Percentiles rank a stretch among this genome's conserved stretches.
Evolutionary conservation across 1,140 invertebrate genomes (phyloP).

Genomic region (Metopolophium dirhodum): DNA sequence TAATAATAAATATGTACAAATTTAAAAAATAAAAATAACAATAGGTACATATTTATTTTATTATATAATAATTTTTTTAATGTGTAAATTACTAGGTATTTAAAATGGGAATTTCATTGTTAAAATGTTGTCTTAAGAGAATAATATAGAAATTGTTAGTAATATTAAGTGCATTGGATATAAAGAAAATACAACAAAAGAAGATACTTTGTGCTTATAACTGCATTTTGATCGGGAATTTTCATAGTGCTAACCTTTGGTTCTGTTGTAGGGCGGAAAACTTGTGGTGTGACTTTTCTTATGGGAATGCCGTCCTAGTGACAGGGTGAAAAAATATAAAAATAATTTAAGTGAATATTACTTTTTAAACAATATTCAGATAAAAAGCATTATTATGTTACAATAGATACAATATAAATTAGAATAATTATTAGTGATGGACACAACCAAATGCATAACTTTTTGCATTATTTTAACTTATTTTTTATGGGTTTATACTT

Average conservation of each 20-base stretch:
- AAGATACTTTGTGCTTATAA: conserved; percentile 53
- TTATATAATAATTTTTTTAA: not conserved
- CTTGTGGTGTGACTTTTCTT: conserved; percentile 55
- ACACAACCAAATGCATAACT: not conserved
- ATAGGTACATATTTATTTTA: not conserved
- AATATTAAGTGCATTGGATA: conserved; percentile 33
- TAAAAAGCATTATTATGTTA: not conserved
- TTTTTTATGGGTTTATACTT: not conserved
- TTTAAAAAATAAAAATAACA: not conserved
- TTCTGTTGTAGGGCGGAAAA: conserved; percentile 55
- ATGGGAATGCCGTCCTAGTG: conserved; percentile 56
- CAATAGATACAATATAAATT: not conserved
- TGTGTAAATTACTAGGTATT: not conserved
- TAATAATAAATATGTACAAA: not conserved
- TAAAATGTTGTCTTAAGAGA: conserved; percentile 14
- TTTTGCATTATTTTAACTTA: not conserved
- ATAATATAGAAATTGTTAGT: conserved; percentile 39
- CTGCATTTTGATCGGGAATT: conserved; percentile 45
- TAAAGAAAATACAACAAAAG: conserved; percentile 39
- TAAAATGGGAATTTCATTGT: not conserved
- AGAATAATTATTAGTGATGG: not conserved
- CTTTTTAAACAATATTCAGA: not conserved
- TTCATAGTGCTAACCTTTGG: conserved; percentile 53
- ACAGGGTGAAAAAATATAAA: conserved; percentile 45
- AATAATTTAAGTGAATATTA: conserved; percentile 27